Conservation (phyloP, 2,113 vertebrate genomes). For the Gyps fulvus region DNA sequence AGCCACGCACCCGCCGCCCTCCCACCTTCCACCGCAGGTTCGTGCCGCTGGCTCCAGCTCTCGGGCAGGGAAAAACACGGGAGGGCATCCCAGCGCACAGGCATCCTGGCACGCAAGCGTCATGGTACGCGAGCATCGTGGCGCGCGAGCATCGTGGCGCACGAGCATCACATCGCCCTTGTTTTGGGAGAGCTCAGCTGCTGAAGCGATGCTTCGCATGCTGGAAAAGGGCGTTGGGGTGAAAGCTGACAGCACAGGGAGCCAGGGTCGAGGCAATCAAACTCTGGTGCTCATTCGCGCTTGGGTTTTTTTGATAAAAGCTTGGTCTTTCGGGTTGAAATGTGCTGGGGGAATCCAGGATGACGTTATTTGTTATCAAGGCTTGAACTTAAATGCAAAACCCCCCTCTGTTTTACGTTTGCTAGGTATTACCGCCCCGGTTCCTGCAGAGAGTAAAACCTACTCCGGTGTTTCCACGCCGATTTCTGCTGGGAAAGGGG, state of each 20-base stretch:
- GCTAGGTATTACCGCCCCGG: conserved; percentile 49
- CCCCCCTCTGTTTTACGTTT: neutral
- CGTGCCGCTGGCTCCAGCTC: too few species aligned
- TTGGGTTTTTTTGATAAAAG: neutral
- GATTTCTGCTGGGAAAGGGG: conserved; percentile 62
- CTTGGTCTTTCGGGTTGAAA: neutral
- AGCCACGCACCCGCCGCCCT: too few species aligned
- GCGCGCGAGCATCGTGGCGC: neutral
- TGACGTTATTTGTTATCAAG: neutral
- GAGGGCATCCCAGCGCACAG: too few species aligned
- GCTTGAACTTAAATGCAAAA: neutral
- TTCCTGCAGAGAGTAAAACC: conserved; percentile 80
- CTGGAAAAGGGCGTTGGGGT: neutral
- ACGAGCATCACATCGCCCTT: neutral
- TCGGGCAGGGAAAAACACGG: too few species aligned
- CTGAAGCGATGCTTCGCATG: neutral
- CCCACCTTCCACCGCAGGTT: too few species aligned
- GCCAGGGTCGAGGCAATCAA: neutral
- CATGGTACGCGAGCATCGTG: neutral
- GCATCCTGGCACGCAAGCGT: neutral
- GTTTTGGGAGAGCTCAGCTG: neutral
- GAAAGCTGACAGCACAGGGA: neutral
- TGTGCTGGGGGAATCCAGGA: neutral
- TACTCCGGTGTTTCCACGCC: conserved; percentile 71
- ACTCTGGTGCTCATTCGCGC: neutral